Evolutionary conservation across 2,888 invertebrate species (phyloP).

Genomic region (Hermodice carunculata): DNA sequence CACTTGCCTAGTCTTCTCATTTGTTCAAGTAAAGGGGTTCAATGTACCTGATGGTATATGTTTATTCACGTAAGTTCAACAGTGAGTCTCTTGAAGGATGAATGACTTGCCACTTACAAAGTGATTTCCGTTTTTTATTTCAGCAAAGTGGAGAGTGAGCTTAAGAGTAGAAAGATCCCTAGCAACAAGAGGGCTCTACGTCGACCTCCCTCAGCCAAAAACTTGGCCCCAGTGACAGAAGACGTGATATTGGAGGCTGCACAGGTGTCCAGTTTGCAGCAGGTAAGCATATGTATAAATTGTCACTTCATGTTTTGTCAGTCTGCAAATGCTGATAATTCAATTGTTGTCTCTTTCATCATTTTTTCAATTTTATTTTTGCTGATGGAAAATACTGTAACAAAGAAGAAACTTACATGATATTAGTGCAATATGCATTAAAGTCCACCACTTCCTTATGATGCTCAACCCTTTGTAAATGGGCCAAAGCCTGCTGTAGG

Average conservation of each 20-base stretch:
- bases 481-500: background rate
- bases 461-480: background rate
- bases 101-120: background rate
- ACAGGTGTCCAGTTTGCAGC: slow-evolving; percentile 51
- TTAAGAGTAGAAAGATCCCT: slow-evolving; percentile 3
- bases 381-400: too few species aligned
- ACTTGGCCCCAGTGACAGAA: slow-evolving; percentile 50
- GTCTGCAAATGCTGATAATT: background rate
- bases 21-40: too few species aligned
- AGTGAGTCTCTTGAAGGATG: too few species aligned
- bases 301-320: background rate
- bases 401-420: too few species aligned
- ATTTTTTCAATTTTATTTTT: too few species aligned
- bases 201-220: slow-evolving; percentile 60
- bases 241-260: slow-evolving; percentile 51
- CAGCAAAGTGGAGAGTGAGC: slow-evolving; percentile 50
- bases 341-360: too few species aligned
- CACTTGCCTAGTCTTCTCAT: too few species aligned
- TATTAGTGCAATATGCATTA: background rate
- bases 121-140: slow-evolving; percentile 13
- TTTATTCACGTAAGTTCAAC: too few species aligned
- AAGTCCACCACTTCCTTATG: background rate
- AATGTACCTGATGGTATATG: too few species aligned
- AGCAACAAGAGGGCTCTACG: slow-evolving; percentile 45
- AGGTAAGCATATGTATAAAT: too few species aligned